These are phyloP conservation scores for Periophthalmus modestus DNA, from an alignment of 2,113 vertebrate genomes.

Conservation along the genomic window DNA sequence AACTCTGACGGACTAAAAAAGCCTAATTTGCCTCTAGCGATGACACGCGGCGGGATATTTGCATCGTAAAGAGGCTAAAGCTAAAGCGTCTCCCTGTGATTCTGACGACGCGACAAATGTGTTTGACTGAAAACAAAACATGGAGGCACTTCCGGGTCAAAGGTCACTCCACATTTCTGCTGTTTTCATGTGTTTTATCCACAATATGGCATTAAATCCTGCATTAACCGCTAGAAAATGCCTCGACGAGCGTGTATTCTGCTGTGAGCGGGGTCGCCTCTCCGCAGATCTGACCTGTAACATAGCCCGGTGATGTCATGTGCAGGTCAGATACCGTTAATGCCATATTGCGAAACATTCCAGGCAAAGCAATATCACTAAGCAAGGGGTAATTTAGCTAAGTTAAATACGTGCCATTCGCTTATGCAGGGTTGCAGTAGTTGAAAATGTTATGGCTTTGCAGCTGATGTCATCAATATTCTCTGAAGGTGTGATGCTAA, in stretches of 20 bases:
- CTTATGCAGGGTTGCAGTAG: too few relatives aligned
- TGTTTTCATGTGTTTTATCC: background rate
- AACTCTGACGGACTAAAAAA: conserved; percentile 47
- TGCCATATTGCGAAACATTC: background rate
- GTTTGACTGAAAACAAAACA: background rate
- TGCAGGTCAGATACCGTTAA: background rate
- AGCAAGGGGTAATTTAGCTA: too few relatives aligned
- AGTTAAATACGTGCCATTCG: too few relatives aligned
- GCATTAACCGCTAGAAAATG: background rate
- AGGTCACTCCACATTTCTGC: background rate
- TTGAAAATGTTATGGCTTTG: too few relatives aligned
- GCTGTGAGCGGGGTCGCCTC: too few relatives aligned
- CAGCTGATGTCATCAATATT: too few relatives aligned
- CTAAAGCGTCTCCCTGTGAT: conserved; percentile 22
- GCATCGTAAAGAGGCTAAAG: conserved; percentile 34
- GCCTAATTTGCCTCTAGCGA: conserved; percentile 40
- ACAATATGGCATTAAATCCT: too few relatives aligned
- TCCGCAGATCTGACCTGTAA: background rate
- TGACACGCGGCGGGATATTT: conserved; percentile 34
- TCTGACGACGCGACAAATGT: conserved; percentile 1
- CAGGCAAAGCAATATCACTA: background rate
- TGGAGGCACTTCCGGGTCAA: background rate
- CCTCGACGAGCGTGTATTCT: background rate
- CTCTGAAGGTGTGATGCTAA: too few relatives aligned
- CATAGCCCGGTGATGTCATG: background rate